Evolutionary conservation across 2,113 vertebrate species (phyloP), one percentile per base, ranked within the genome.

Genomic region (Apteryx owenii): DNA sequence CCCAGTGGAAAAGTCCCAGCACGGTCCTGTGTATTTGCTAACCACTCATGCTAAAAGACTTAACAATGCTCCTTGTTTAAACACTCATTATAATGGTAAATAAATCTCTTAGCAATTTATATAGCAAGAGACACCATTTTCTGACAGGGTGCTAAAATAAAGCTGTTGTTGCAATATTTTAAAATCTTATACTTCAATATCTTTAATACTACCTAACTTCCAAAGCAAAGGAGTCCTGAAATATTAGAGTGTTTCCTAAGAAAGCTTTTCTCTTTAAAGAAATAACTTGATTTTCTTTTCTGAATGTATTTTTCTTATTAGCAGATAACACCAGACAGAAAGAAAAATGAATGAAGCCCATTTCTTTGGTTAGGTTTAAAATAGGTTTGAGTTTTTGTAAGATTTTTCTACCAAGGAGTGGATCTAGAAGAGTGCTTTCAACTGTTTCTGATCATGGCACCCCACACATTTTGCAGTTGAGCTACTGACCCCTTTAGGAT

Each of bases 91-190:
- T 3, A n/a, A 48, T 19, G 93, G 7, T 19, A 40, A 82, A 80
- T 5, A 62, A 53, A 61, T 29, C 50, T 28, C 88, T 85, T 31
- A 90, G 85, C 82, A 70, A 70, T 51, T 81, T 88, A 93, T 77
- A 81, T 38, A 20, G 36, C 60, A 10, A 50, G 50, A 83, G 60
- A 89, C 93, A 86, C 26, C 46, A 10, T 78, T 83, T 93, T 92
- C 88, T 62, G n/a, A n/a, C 61, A n/a, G 31, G 33, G 20, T 44
- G 33, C 50, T 51, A 19, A 82, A 82, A 68, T 14, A 29, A 21
- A 42, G 76, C 50, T 42, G 68, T 79, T 50, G 29, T 14, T 77
- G 64, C 72, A 38, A 8, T 29, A 48, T 48, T 81, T 94, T 54
- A 73, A 10, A 62, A 60, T 8, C 40, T 36, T 54, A 10, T 2